A percentile compares a stretch with the other conserved stretches of the same genome.
Conservation (phyloP, 2,113 vertebrate genomes). For the Galemys pyrenaicus region DNA sequence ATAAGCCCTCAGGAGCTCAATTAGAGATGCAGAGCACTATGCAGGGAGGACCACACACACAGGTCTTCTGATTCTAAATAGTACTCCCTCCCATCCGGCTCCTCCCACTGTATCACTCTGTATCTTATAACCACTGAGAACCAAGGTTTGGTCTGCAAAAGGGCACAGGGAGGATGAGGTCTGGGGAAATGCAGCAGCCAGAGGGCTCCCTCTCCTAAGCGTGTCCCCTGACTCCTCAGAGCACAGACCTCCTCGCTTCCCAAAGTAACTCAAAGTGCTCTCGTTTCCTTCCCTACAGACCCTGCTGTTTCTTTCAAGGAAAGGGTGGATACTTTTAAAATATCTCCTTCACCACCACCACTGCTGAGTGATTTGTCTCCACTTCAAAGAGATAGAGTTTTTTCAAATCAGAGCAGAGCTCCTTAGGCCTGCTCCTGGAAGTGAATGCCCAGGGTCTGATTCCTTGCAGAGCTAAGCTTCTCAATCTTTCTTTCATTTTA, state of each 20-base stretch:
- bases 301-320: background rate
- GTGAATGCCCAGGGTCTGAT: background rate
- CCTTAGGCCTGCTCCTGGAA: no score
- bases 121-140: background rate
- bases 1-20: background rate
- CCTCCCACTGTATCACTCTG: rapidly evolving
- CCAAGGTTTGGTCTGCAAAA: background rate
- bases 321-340: background rate
- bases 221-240: background rate
- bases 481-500: background rate
- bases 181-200: background rate
- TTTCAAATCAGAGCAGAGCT: background rate
- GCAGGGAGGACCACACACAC: no score
- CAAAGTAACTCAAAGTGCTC: background rate
- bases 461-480: background rate
- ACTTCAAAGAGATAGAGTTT: background rate
- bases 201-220: background rate
- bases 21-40: background rate
- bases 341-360: background rate
- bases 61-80: background rate
- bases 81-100: background rate
- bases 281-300: background rate
- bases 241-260: background rate
- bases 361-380: background rate
- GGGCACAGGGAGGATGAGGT: no score